phyloP scores from a whole-genome alignment of 2,888 invertebrate genomes.

The Disparrhopalites patrizii region DNA sequence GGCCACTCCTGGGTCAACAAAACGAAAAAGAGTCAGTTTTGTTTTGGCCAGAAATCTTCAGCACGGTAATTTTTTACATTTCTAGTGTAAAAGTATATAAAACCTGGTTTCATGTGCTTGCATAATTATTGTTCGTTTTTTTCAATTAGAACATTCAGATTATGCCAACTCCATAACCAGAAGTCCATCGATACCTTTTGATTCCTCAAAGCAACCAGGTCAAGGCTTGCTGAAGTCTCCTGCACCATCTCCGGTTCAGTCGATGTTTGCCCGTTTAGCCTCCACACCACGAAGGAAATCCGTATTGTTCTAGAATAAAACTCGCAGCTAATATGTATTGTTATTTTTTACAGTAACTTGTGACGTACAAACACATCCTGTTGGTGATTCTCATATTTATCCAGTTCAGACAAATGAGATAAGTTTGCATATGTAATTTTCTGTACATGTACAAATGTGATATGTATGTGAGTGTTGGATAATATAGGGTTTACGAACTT shows the following conservation, averaged over 20 bases:
- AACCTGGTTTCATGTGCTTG: neutral
- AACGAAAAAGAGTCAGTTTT: constrained; percentile 65
- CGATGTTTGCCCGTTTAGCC: neutral
- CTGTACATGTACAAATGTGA: neutral
- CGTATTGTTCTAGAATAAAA: neutral
- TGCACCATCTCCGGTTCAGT: neutral
- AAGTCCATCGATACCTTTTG: constrained; percentile 72
- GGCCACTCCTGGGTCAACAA: constrained; percentile 2
- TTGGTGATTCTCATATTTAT: too few species aligned
- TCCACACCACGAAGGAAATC: constrained; percentile 12
- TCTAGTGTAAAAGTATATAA: neutral
- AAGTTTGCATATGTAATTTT: too few species aligned
- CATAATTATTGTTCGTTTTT: constrained; percentile 1
- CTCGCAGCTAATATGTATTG: too few species aligned
- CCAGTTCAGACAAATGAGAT: too few species aligned
- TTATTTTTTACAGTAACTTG: too few species aligned
- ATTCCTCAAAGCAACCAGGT: constrained; percentile 63
- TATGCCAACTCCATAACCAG: constrained; percentile 66
- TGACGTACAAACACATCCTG: too few species aligned
- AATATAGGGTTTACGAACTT: too few species aligned
- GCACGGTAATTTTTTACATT: constrained; percentile 53
- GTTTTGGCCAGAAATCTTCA: constrained; percentile 65
- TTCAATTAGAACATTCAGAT: constrained; percentile 60
- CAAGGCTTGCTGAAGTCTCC: constrained; percentile 66
- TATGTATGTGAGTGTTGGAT: too few species aligned